These are phyloP conservation scores for Lomographa bimaculata DNA, from an alignment of 2,888 invertebrate species.

Conservation along the genomic window DNA sequence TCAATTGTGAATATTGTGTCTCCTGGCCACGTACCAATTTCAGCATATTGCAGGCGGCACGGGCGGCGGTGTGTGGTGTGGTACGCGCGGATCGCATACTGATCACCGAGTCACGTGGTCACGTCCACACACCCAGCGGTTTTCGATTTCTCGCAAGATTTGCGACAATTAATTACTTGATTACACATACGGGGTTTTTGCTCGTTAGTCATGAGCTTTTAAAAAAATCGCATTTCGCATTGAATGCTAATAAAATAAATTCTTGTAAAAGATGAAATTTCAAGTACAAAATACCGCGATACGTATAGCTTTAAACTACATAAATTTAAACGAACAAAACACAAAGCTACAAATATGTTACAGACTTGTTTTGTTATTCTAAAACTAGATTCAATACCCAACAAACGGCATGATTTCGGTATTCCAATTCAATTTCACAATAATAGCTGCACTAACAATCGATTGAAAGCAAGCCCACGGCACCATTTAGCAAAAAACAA, in stretches of 20 bases:
- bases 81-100: slow-evolving; percentile 63
- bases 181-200: slow-evolving; percentile 27
- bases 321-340: too few relatives aligned
- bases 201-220: slow-evolving; percentile 14
- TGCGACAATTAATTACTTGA: slow-evolving; percentile 32
- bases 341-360: too few relatives aligned
- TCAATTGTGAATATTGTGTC: slow-evolving; percentile 54
- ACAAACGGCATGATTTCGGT: slow-evolving; percentile 15
- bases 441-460: slow-evolving; percentile 21
- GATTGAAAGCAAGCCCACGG: slow-evolving; percentile 9
- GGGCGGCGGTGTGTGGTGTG: slow-evolving; percentile 37
- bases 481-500: slow-evolving; percentile 15
- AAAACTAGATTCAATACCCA: too few relatives aligned
- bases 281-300: too few relatives aligned
- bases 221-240: not conserved
- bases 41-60: slow-evolving; percentile 67
- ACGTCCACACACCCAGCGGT: slow-evolving; percentile 34
- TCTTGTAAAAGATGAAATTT: too few relatives aligned
- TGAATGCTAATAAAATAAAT: not conserved
- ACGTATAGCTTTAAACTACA: too few relatives aligned
- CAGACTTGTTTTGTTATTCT: too few relatives aligned
- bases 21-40: slow-evolving; percentile 71
- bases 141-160: slow-evolving; percentile 38
- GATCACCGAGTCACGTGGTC: slow-evolving; percentile 44
- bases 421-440: slow-evolving; percentile 18